Conservation (phyloP, 2,113 vertebrate species). For the Lipophrys pholis region DNA sequence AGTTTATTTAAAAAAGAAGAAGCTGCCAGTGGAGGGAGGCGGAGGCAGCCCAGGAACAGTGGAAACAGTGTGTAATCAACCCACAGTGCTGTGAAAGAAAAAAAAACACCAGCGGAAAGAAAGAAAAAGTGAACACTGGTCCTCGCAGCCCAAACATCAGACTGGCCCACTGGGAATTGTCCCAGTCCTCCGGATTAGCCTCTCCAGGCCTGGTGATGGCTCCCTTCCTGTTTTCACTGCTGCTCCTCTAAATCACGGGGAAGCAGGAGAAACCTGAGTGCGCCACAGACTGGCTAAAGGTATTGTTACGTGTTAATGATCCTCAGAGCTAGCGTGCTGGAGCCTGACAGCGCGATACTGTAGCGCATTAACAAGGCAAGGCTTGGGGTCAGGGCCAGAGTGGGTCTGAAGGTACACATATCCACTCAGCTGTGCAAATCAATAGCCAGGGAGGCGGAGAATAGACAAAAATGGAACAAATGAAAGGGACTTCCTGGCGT, state of each 20-base stretch:
- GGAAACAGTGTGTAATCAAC: too few relatives aligned
- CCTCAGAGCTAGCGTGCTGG: not conserved
- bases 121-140: too few relatives aligned
- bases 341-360: slow-evolving; percentile 20
- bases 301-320: slow-evolving; percentile 10
- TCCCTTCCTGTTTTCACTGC: too few relatives aligned
- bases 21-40: too few relatives aligned
- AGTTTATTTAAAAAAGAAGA: too few relatives aligned
- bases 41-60: too few relatives aligned
- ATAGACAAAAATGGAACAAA: slow-evolving; percentile 58
- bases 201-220: too few relatives aligned
- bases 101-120: too few relatives aligned
- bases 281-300: slow-evolving; percentile 2
- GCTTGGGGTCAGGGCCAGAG: slow-evolving; percentile 40
- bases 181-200: too few relatives aligned
- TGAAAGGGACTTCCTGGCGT: slow-evolving; percentile 44
- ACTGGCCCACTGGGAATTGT: too few relatives aligned
- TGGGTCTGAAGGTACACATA: slow-evolving; percentile 19
- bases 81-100: too few relatives aligned
- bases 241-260: not conserved
- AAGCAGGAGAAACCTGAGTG: not conserved
- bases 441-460: slow-evolving; percentile 37
- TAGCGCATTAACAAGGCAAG: slow-evolving; percentile 33
- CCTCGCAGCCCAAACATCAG: too few relatives aligned
- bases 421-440: slow-evolving; percentile 56